A percentile compares a stretch with the other conserved stretches of the same genome.
These are phyloP conservation scores for Scalopus aquaticus DNA, from an alignment of 2,113 vertebrate genomes.

Conservation along the genomic window DNA sequence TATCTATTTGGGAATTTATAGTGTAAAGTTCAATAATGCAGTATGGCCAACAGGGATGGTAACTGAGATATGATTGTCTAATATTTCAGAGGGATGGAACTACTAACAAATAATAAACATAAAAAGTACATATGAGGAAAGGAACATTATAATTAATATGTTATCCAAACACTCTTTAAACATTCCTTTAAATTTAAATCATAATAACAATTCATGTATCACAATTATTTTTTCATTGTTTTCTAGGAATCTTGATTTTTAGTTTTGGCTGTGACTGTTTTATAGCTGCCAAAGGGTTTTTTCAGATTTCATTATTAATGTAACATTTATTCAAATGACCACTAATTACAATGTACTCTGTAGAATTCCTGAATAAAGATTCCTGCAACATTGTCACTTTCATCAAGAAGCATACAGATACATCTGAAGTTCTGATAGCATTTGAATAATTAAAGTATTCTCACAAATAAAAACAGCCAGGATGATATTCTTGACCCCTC, in stretches of 20 bases:
- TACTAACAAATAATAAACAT: not conserved
- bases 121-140: not conserved
- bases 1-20: not conserved
- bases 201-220: not conserved
- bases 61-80: not conserved
- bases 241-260: not conserved
- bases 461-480: constrained; percentile 3
- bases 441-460: not conserved
- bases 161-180: not conserved
- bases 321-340: not conserved
- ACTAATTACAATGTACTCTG: constrained; percentile 1
- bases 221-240: not conserved
- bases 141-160: not conserved
- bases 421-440: not conserved
- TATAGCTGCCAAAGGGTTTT: not conserved
- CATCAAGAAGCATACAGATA: not conserved
- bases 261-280: not conserved
- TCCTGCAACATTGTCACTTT: not conserved
- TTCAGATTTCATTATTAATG: not conserved
- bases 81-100: accelerated
- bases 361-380: constrained; percentile 14
- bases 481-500: not conserved
- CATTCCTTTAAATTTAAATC: not conserved
- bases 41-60: not conserved
- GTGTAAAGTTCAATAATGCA: not conserved